Conservation (phyloP, 1,140 invertebrate genomes). For the Penaeus chinensis region DNA sequence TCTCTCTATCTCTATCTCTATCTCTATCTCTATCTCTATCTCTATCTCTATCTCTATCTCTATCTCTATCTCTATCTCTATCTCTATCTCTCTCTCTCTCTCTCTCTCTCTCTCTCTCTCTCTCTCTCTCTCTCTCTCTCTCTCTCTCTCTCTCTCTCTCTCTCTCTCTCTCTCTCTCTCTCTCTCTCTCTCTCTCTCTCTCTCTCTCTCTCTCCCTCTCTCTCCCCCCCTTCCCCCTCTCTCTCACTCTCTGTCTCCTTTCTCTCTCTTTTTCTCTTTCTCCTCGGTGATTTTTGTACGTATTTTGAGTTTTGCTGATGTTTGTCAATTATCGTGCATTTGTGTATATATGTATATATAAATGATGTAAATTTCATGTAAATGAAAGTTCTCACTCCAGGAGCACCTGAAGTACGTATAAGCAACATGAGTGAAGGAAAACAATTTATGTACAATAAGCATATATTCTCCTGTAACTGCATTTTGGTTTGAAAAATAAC, state of each 20-base stretch:
- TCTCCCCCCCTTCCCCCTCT: neutral
- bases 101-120: neutral
- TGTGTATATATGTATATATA: too few species aligned
- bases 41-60: too few species aligned
- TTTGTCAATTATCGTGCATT: too few species aligned
- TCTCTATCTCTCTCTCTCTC: neutral
- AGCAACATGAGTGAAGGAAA: too few species aligned
- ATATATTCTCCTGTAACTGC: too few species aligned
- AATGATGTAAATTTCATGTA: too few species aligned
- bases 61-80: neutral
- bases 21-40: too few species aligned
- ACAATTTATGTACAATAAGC: too few species aligned
- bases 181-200: slow-evolving; percentile 10
- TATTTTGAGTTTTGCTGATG: neutral
- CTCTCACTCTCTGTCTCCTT: neutral
- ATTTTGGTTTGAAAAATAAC: too few species aligned
- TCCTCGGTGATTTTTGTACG: neutral
- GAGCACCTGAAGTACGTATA: too few species aligned
- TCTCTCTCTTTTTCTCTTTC: neutral
- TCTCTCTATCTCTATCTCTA: too few species aligned
- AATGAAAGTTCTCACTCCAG: too few species aligned
- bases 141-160: neutral
- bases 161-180: slow-evolving; percentile 12
- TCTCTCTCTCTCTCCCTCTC: neutral
- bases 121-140: slow-evolving; percentile 2